phyloP scores from a whole-genome alignment of 2,888 invertebrate species.

The Cerceris rybyensis region DNA sequence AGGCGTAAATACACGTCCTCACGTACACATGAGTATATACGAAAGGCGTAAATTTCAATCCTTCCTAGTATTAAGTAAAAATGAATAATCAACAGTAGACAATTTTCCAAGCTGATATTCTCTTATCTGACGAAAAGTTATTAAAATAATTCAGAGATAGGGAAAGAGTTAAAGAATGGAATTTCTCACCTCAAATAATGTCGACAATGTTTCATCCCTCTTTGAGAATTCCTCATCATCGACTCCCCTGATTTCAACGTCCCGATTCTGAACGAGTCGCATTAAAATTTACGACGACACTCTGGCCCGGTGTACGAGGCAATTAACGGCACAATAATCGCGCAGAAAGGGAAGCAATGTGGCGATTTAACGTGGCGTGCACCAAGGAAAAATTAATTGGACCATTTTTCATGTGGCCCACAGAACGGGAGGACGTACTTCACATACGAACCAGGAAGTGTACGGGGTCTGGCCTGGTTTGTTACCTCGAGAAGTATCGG shows the following conservation, averaged over 20 bases:
- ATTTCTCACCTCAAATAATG: no score
- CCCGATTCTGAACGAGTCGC: neutral
- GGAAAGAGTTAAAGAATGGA: no score
- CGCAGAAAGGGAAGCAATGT: neutral
- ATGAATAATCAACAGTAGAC: no score
- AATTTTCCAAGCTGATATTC: no score
- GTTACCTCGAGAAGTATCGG: constrained; percentile 49
- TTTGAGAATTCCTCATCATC: neutral
- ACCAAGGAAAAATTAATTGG: constrained; percentile 46
- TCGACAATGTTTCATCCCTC: neutral
- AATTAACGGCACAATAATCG: constrained; percentile 44
- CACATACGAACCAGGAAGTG: constrained; percentile 38
- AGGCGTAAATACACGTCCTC: no score
- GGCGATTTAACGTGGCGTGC: constrained; percentile 14
- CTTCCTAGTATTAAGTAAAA: no score
- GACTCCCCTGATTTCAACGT: constrained; percentile 12
- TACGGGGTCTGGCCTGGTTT: constrained; percentile 22
- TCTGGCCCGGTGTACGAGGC: constrained; percentile 21
- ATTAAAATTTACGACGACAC: constrained; percentile 37
- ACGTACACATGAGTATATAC: no score
- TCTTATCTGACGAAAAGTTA: no score
- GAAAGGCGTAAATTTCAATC: no score
- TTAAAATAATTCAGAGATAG: no score
- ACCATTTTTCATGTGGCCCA: constrained; percentile 54
- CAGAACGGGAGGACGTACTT: neutral